phyloP scores from a whole-genome alignment of 2,113 vertebrate genomes.

The Xenopus borealis region DNA sequence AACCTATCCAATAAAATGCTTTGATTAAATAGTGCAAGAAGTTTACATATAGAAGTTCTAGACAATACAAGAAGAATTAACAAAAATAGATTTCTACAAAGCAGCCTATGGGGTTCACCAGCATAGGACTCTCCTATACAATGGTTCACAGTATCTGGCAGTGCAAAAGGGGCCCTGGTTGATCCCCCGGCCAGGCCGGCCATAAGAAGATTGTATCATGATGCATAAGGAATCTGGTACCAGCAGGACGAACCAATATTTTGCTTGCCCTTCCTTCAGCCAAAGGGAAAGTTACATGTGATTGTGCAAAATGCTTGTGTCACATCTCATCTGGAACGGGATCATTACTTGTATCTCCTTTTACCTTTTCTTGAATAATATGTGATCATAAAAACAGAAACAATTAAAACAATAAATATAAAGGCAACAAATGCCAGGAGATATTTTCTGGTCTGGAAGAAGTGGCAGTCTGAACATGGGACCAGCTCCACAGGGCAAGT shows the following conservation, averaged over 20 bases:
- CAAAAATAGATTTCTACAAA: conserved; percentile 40
- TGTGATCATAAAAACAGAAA: conserved; percentile 76
- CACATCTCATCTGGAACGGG: conserved; percentile 34
- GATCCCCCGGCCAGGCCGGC: neutral
- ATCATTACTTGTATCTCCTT: conserved; percentile 66
- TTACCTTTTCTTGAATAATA: conserved; percentile 76
- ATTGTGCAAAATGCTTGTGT: conserved; percentile 35
- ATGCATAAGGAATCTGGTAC: neutral
- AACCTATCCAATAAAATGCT: neutral
- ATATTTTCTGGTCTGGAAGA: conserved; percentile 69
- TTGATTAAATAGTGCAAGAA: neutral
- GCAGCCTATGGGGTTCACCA: conserved; percentile 22
- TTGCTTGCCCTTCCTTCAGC: neutral
- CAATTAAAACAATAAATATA: conserved; percentile 72
- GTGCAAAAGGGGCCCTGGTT: conserved; percentile 27
- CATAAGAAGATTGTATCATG: neutral
- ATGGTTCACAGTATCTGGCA: conserved; percentile 42
- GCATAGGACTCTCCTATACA: conserved; percentile 9
- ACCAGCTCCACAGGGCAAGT: conserved; percentile 64
- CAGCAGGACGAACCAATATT: neutral
- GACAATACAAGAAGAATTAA: neutral
- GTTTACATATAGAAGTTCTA: neutral
- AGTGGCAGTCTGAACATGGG: conserved; percentile 63
- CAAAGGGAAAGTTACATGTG: conserved; percentile 9
- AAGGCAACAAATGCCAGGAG: conserved; percentile 82